A percentile compares a stretch with the other conserved stretches of the same genome.
These are phyloP conservation scores for Mormyrus hasselquistii DNA, from an alignment of 2,797 vertebrate species.

Conservation along the genomic window DNA sequence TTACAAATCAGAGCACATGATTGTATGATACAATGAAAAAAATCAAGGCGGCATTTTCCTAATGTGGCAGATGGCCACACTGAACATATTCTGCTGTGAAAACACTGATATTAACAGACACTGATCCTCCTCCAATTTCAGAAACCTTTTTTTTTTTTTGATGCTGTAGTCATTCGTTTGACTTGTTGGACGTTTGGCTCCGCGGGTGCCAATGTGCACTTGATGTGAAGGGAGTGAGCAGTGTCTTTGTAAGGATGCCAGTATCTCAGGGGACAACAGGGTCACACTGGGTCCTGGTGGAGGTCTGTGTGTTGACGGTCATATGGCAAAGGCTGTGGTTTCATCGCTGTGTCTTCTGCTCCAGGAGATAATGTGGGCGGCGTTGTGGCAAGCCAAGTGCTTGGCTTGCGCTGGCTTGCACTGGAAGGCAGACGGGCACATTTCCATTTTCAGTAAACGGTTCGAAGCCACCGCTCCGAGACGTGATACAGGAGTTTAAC, in stretches of 20 bases:
- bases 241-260: not conserved
- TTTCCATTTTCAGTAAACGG: not conserved
- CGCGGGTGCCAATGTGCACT: not conserved
- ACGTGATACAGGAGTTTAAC: not conserved
- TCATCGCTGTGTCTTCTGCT: not conserved
- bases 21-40: not conserved
- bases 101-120: not conserved
- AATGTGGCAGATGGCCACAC: conserved; percentile 5
- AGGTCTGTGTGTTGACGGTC: not conserved
- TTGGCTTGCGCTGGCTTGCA: not conserved
- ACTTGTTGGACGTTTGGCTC: not conserved
- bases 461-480: not conserved
- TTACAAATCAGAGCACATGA: not conserved
- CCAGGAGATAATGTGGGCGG: not conserved
- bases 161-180: not conserved
- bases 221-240: not conserved
- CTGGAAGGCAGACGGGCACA: not conserved
- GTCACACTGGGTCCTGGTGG: not conserved
- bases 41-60: not conserved
- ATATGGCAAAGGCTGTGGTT: not conserved
- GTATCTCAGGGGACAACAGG: not conserved
- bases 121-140: not conserved
- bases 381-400: not conserved
- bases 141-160: not conserved
- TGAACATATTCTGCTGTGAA: not conserved